Base-by-base conservation (phyloP, 1,140 invertebrate genomes). In the Drosophila ficusphila region DNA sequence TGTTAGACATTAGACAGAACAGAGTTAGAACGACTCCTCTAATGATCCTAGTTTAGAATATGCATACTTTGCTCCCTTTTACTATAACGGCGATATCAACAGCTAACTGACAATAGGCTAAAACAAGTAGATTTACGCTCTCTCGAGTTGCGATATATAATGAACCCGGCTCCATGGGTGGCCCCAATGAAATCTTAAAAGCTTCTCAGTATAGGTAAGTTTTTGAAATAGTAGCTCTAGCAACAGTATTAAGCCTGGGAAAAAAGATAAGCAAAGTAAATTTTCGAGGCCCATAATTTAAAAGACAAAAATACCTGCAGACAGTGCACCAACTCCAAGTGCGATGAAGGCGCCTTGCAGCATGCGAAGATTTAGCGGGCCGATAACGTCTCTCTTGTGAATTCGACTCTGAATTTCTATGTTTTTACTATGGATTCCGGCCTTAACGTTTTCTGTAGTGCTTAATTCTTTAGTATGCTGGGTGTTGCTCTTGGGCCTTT, bases 271-370 rank as follows among this genome's bases (percentile, higher is more conserved):
- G 1, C 6, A 2, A 19, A n/a, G n/a, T 14, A 14, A 2, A 36
- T 2, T 36, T 36, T 16, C 4, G 2, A 3, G 11, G 14, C 4
- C 1, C 14, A 18, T 19, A 18, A 18, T 8, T 19, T 1, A 19
- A 3, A 2, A 39, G 7, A 19, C 3, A 39, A 16, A 14, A 41
- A 42, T 2, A 91, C 90, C 81, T 56, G 90, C 89, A 0, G 62
- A 48, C 0, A 73, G 16, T 3, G 93, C 92, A 19, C 95, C 95
- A 18, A 95, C 92, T 6, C 93, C 91, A 0, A 95, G 90, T 3
- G 94, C 91, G 85, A 94, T 94, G 76, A 95, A 95, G 0, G 94
- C 94, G 11, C 94, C 94, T 62, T 94, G 93, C 0, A 95, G 73
- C 93, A 95, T 95, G 72, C 92, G 93, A 18, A 95, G 89, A 42